Base-by-base conservation (phyloP, 2,113 vertebrate species). In the Rissa tridactyla region DNA sequence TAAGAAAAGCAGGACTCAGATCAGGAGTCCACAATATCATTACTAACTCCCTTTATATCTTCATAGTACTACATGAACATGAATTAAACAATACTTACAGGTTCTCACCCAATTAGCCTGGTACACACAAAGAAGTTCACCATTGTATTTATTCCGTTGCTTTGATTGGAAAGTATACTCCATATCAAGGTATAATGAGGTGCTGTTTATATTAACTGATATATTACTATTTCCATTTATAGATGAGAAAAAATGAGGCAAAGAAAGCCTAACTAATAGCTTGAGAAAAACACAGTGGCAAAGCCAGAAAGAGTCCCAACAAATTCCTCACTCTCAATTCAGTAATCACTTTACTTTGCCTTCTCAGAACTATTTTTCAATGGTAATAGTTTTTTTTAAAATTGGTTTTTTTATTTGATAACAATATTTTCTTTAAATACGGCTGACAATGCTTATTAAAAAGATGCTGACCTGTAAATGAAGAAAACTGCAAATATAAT, bases 401-500 rank as follows among this genome's bases (percentile, higher is more conserved):
- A 44, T n/a, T 44, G 42, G 62, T 96, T 71, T 29, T 88, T 82
- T 95, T 84, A 78, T 83, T 94, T 92, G 20, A 86, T 75, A 88
- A 80, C 51, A 44, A n/a, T 75, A 60, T 91, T 92, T 93, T 80
- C 61, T 89, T 92, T 84, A 85, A 85, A 73, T 92, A n/a, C 4
- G 27, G 61, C 70, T 76, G 65, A 80, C 49, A 94, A 61, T 15
- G 66, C 26, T 92, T n/a, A 82, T 87, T 94, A 36, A 93, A 94
- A 96, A 96, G 80, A 94, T 68, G 32, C 70, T 85, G 95, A 94
- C 62, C 81, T 85, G 89, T 89, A 94, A 86, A 86, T 51, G 69
- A 95, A 94, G 40, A 34, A 52, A 92, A 94, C 47, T 82, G 57
- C 49, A 95, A 89, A 82, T 69, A 82, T 73, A 89, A 92, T 16